Base-by-base conservation (phyloP, 2,888 invertebrate genomes). In the Anoplius nigerrimus region DNA sequence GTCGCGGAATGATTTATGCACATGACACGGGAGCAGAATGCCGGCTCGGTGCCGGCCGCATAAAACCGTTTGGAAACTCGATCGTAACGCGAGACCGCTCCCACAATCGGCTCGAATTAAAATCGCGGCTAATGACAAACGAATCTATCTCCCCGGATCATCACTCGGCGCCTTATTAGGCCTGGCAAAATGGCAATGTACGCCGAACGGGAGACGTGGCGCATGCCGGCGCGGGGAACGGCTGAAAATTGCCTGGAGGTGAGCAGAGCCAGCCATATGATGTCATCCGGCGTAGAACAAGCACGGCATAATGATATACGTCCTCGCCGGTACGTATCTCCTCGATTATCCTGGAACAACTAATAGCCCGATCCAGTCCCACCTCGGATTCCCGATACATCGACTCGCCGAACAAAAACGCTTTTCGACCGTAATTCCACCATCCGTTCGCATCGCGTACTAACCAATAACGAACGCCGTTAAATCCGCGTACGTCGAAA, bases 141-240 rank as follows among this genome's bases (percentile, higher is more conserved):
- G 78, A 70, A 77, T 76, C 76, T 78, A 79, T 82, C 82, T 78
- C 70, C 66, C 56, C 71, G 73, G 74, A 80, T 82, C 78, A 80
- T 83, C 79, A 62, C 42, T n/a, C 55, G 20, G 43, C 46, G 70
- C 79, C 81, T 75, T 79, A 78, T 80, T 81, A 78, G 78, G 78
- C 51, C 27, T 59, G 21, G 18, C 16, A 18, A 22, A 21, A 20
- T 18, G 45, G 45, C 45, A 42, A 51, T 46, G 42, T 11, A 6
- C 48, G 16, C 34, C 11, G 18, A 58, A 34, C 48, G 57, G 67
- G 79, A 69, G 57, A 78, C 64, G 67, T 64, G 69, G 22, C 61
- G 62, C 60, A 73, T 55, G 74, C 68, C 58, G 66, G 55, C 61
- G 21, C 56, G 27, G 56, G 56, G 69, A 80, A 73, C 60, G 79